Base-by-base conservation (phyloP, 2,113 vertebrate species). In the Leptocoma aspasia region DNA sequence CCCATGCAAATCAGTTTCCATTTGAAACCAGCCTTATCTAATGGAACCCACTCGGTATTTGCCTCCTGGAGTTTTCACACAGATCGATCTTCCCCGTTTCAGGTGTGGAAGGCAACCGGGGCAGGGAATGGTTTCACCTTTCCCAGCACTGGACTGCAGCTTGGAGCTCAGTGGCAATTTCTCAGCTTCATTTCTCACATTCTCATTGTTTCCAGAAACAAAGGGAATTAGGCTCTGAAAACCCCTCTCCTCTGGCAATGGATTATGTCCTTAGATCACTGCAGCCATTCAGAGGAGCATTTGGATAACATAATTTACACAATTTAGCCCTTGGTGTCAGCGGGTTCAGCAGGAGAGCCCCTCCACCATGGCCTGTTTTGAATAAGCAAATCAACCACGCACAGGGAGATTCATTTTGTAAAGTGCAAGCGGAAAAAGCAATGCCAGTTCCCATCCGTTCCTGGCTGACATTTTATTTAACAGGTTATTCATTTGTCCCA, bases 11-110 rank as follows among this genome's bases (percentile, higher is more conserved):
- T 90, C 82, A 89, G 76, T 73, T 93, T 64, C 82, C 78, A 91
- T 94, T 89, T 91, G 95, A 95, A 95, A 89, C 63, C 59, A 96
- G 81, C 72, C 86, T 90, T 89, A 76, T 82, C 95, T 92, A 93
- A 95, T 41, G 59, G 47, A 87, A 82, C 69, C 76, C 3, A 3
- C 82, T 81, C 84, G 42, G 61, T 53, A n/a, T 95, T 89, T 95
- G 82, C 76, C 83, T 86, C 69, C 72, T 39, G 45, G 80, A 90
- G 92, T 86, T 92, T 89, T 90, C 89, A 73, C 30, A 82, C 47
- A 73, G 72, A 85, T 66, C 70, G 15, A 27, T 90, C 85, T 68
- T 88, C 49, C 65, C 39, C 8, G 3, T 92, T 94, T 82, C 70
- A 72, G 78, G 83, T 90, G 73, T 14, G 64, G 68, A 93, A 94